Evolutionary conservation across 2,888 invertebrate genomes (phyloP), one percentile per base, ranked within the genome.

Genomic region (Cephonodes hylas): DNA sequence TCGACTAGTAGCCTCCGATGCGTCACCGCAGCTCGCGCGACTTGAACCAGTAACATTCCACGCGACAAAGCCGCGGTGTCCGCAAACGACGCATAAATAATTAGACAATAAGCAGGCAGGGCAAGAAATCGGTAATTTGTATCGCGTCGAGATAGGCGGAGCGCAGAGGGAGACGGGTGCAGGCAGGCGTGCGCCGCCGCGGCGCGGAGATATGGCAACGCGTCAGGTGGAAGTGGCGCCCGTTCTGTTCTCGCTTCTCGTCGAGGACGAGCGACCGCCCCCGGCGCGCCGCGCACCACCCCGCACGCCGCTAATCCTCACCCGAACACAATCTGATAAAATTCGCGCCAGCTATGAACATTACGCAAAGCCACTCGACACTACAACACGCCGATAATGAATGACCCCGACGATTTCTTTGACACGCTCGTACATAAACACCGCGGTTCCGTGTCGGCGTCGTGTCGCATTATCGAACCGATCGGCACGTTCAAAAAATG

Each of bases 331-430:
- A 90, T 90, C 91, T 89, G 91, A 91, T 91, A 91, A 91, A 91
- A 89, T 91, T 91, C 91, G 91, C 91, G 91, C 90, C 91, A 90
- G 89, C 89, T 86, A 91, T 86, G 86, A 90, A 90, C 83, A 89
- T 91, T 90, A 91, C 91, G 90, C 91, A 89, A 88, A 90, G 86
- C 88, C 83, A 85, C 84, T 88, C 84, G 77, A 85, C 85, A 85
- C 86, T 86, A 88, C 86, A 82, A 86, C 84, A 82, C 78, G 72
- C 77, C 84, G 85, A 86, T 90, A 90, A 89, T 89, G 90, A 91
- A 90, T 89, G 90, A 88, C 86, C 85, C 85, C 79, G 80, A 84
- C 81, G 75, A 79, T 81, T 84, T 82, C 83, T 82, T 80, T 75
- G 68, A 72, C 73, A 76, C 78, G 78, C 74, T 64, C 64, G 77